Evolutionary conservation across 2,888 invertebrate species (phyloP).

Genomic region (Temnothorax ravouxi): DNA sequence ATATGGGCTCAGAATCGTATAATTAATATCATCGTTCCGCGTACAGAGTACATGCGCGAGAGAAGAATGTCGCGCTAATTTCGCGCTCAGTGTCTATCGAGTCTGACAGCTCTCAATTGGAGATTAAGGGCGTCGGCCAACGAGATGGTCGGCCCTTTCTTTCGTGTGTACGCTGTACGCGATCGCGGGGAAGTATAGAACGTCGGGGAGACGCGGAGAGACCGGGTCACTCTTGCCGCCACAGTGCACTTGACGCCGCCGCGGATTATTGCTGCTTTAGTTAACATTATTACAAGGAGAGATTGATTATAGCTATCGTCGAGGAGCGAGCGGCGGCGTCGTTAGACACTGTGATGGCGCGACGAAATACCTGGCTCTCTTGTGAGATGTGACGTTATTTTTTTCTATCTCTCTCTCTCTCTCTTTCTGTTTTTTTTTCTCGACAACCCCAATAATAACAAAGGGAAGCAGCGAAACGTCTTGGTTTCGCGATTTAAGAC

Average conservation of each 20-base stretch:
- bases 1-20: slow-evolving; percentile 1
- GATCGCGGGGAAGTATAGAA: background rate
- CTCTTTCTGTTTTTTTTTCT: background rate
- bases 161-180: slow-evolving; percentile 28
- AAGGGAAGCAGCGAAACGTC: slow-evolving; percentile 36
- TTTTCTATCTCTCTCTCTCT: background rate
- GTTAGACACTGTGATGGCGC: slow-evolving; percentile 36
- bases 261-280: slow-evolving; percentile 72
- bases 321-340: slow-evolving; percentile 58
- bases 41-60: slow-evolving; percentile 24
- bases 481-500: slow-evolving; percentile 35
- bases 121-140: slow-evolving; percentile 11
- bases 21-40: slow-evolving; percentile 42
- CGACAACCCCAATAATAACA: background rate
- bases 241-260: slow-evolving; percentile 53
- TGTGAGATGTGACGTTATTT: slow-evolving; percentile 31
- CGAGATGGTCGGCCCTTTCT: background rate
- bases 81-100: background rate
- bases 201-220: slow-evolving; percentile 25
- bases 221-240: slow-evolving; percentile 23
- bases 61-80: slow-evolving; percentile 14
- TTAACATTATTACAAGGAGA: slow-evolving; percentile 66
- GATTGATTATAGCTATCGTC: slow-evolving; percentile 66
- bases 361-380: slow-evolving; percentile 3
- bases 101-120: background rate